Evolutionary conservation across 2,888 invertebrate genomes (phyloP).

Genomic region (Coelinius sp.): DNA sequence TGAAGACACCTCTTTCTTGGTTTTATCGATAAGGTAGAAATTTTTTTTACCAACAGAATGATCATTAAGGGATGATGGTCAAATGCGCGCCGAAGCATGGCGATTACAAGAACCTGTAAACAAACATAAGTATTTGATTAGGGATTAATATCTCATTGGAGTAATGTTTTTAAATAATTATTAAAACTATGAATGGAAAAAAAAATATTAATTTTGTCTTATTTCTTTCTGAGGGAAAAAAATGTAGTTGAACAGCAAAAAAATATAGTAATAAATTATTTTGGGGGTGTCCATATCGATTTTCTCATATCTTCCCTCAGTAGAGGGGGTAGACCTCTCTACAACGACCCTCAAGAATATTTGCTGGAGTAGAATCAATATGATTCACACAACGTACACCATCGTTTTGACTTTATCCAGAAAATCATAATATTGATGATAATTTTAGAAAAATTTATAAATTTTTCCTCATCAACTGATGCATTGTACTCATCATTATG

Average conservation of each 20-base stretch:
- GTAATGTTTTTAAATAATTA: too few species aligned
- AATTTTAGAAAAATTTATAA: too few species aligned
- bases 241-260: background rate
- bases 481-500: too few species aligned
- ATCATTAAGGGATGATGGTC: background rate
- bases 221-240: too few species aligned
- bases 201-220: too few species aligned
- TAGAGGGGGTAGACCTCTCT: conserved; percentile 2
- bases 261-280: background rate
- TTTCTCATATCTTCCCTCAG: background rate
- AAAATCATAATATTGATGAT: background rate
- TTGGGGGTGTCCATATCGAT: background rate
- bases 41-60: background rate
- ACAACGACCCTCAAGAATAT: background rate
- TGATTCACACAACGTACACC: conserved; percentile 51
- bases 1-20: too few species aligned
- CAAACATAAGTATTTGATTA: background rate
- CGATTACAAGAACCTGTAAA: background rate
- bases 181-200: too few species aligned
- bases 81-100: background rate
- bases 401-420: background rate
- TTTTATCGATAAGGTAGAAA: background rate
- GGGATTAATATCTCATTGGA: background rate
- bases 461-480: too few species aligned
- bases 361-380: conserved; percentile 59